Base-by-base conservation (phyloP, 1,140 invertebrate species). In the Oryctes rhinoceros region DNA sequence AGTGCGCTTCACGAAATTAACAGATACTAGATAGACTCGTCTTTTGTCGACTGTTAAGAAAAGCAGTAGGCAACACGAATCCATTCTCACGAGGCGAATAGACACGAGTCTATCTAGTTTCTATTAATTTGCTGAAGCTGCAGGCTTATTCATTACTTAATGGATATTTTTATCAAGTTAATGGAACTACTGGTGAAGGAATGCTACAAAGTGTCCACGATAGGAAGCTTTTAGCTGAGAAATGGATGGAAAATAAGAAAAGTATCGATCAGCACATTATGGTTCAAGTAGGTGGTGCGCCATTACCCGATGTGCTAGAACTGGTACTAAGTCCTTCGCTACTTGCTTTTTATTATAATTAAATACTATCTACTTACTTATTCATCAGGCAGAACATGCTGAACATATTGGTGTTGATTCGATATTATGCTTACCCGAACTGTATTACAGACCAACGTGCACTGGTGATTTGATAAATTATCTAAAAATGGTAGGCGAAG, bases 171-270 rank as follows among this genome's bases (percentile, higher is more conserved):
- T 44, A 3, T 44, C 4, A 30, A 95, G 94, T 96, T 2, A 94
- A 94, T 86, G 94, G 95, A 44, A 95, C 94, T 1, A 92, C 90
- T 53, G 95, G 95, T 5, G 95, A 96, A 88, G 93, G 94, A 18
- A 90, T 92, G 85, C 92, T 92, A 1, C 88, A 96, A 84, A 92
- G 90, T 3, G 88, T 94, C 0, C 83, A 86, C 0, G 95, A 96
- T 85, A 90, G 95, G 81, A 95, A 95, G 88, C 85, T 88, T 67
- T 86, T 93, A 10, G 87, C 92, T 3, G 92, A 94, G 85, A 89
- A 89, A 79, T 96, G 95, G 95, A 88, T 91, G 1, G 88, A 90
- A 65, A 89, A 88, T 0, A 89, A 88, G 0, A 90, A 91, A 84
- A 86, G 85, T 39, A 90, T 88, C 1, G 89, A 91, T 11, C 89